Conservation (phyloP, 2,888 invertebrate species). For the Automeris io region DNA sequence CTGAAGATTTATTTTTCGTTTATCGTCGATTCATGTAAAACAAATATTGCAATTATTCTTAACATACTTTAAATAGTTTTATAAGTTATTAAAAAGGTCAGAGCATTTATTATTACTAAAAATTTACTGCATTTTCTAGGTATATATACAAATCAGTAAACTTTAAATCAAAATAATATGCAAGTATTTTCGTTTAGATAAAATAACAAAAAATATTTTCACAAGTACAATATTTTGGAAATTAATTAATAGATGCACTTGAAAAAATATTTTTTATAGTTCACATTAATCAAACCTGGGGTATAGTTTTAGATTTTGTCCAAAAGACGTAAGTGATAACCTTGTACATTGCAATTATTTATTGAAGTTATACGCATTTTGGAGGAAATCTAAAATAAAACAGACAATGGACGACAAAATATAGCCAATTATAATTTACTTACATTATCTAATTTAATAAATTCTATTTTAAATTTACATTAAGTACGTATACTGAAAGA, state of each 20-base stretch:
- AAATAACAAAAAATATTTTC: constrained; percentile 20
- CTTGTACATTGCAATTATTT: constrained; percentile 7
- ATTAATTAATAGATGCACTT: constrained; percentile 7
- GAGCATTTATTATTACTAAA: neutral
- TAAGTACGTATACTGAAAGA: constrained; percentile 77
- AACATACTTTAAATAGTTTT: neutral
- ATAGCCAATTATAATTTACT: constrained; percentile 70
- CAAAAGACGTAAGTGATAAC: constrained; percentile 31
- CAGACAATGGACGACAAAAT: constrained; percentile 63
- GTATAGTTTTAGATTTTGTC: constrained; percentile 39
- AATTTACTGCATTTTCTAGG: neutral
- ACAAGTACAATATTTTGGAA: constrained; percentile 8
- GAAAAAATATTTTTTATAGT: constrained; percentile 19
- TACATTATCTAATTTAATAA: constrained; percentile 71
- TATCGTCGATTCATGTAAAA: no score
- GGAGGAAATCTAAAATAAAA: constrained; percentile 49
- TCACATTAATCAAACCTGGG: constrained; percentile 4
- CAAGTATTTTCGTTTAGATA: neutral
- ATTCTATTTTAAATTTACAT: constrained; percentile 74
- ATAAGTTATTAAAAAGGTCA: neutral
- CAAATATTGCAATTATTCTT: no score
- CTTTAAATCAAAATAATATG: neutral
- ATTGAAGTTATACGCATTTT: constrained; percentile 28
- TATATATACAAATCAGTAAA: neutral
- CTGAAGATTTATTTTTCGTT: no score